Base-by-base conservation (phyloP, 2,113 vertebrate species). In the Corydoras maculifer region DNA sequence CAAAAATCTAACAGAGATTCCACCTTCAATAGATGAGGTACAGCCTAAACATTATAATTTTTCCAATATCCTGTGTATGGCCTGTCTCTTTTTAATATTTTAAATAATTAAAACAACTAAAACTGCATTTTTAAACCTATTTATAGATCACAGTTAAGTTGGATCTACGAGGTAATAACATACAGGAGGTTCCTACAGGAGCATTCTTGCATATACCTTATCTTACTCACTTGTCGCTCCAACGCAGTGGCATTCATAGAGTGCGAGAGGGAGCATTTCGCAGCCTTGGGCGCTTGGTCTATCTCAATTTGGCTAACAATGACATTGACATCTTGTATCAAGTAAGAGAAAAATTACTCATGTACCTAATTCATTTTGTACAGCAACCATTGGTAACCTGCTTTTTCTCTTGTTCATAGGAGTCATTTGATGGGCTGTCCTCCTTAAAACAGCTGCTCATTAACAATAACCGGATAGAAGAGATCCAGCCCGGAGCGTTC, bases 251-350 rank as follows among this genome's bases (percentile, higher is more conserved):
- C 58, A 84, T 95, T 80, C 91, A 85, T 58, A 88, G 35, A 54
- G 89, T 98, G 60, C 89, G 88, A 11, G 96, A 98, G 77, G 96
- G 94, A 0, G 93, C 94, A 11, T 98, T 99, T 77, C 88, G 93
- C 0, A 88, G 91, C 29, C 91, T 98, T 18, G 93, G 92, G 0
- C 92, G 94, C 59, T 85, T 99, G 63, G 78, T 94, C 8, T 89
- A 92, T 62, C 95, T 98, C 73, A 93, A 92, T 80, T 80, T 98
- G 83, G 94, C 93, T 66, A 89, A 86, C 81, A 98, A 98, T 70
- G 79, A 85, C 59, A 93, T 98, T 68, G 77, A 88, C 0, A 58
- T 88, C 5, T 90, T 99, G 74, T 94, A 93, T 68, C 96, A 98
- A 88, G 90, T 72, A 4, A 74, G 29, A 61, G 8, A 25, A 25